Evolutionary conservation across 2,888 invertebrate genomes (phyloP).

Genomic region (Willowsia nigromaculata): DNA sequence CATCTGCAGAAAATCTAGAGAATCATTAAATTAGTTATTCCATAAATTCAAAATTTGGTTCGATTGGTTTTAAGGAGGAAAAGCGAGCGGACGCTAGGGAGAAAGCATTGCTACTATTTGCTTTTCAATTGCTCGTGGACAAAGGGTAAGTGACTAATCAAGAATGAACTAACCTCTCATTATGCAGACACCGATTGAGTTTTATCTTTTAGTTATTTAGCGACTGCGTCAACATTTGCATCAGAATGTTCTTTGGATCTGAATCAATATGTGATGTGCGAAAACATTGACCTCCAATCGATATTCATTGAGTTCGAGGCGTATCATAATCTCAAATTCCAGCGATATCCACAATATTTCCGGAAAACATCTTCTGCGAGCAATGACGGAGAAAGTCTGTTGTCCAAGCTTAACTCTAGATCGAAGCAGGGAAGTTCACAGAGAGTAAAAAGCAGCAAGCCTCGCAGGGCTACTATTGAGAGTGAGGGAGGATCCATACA

Average conservation of each 20-base stretch:
- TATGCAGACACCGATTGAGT: too few relatives aligned
- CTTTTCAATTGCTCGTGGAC: constrained; percentile 76
- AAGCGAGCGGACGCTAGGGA: constrained; percentile 74
- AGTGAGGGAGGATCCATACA: background rate
- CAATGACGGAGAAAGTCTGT: constrained; percentile 46
- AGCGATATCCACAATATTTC: constrained; percentile 91
- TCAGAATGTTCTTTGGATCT: constrained; percentile 87
- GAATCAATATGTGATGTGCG: constrained; percentile 88
- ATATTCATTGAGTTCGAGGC: constrained; percentile 94
- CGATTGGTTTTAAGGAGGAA: constrained; percentile 75
- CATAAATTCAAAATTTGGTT: too few relatives aligned
- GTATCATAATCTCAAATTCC: constrained; percentile 91
- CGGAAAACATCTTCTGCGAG: constrained; percentile 81
- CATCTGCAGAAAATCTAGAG: too few relatives aligned
- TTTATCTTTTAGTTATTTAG: constrained; percentile 81
- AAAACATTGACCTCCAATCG: constrained; percentile 93
- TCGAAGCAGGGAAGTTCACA: background rate
- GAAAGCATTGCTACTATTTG: constrained; percentile 76
- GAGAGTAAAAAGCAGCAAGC: constrained; percentile 5
- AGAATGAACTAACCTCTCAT: too few relatives aligned
- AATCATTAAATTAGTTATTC: too few relatives aligned
- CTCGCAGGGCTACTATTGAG: constrained; percentile 28
- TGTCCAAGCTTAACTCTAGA: constrained; percentile 44
- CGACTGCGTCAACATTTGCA: constrained; percentile 85
- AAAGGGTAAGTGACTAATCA: constrained; percentile 70